Conservation (phyloP, 2,797 vertebrate species). For the Schizopygopsis malacanthus region DNA sequence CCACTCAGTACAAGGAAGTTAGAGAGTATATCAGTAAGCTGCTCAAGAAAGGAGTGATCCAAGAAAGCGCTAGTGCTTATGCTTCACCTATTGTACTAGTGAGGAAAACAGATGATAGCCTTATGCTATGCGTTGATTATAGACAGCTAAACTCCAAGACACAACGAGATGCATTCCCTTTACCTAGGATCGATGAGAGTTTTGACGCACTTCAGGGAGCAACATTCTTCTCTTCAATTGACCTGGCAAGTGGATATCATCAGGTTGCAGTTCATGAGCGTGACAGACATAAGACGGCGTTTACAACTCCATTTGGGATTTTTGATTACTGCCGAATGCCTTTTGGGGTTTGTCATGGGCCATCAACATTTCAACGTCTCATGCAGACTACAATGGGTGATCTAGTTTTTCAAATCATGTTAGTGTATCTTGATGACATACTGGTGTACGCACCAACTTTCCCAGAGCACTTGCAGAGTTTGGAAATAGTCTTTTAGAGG, state of each 20-base stretch:
- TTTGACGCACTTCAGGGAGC: not conserved
- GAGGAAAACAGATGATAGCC: not conserved
- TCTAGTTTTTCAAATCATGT: conserved; percentile 5
- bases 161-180: not conserved
- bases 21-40: too few species aligned
- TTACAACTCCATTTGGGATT: conserved; percentile 15
- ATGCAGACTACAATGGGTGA: conserved; percentile 19
- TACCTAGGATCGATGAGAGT: not conserved
- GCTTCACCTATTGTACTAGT: too few species aligned
- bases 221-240: conserved; percentile 4
- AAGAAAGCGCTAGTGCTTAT: too few species aligned
- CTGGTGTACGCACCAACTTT: not conserved
- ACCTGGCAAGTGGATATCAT: conserved; percentile 8
- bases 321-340: not conserved
- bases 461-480: not conserved
- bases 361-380: not conserved
- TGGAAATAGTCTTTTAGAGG: conserved; percentile 3
- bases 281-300: not conserved
- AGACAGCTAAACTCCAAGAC: not conserved
- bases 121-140: not conserved
- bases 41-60: too few species aligned
- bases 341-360: conserved; percentile 6
- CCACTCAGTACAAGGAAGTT: too few species aligned
- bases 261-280: conserved; percentile 1
- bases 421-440: not conserved